Conservation (phyloP, 2,797 vertebrate species). For the Spheniscus humboldti region DNA sequence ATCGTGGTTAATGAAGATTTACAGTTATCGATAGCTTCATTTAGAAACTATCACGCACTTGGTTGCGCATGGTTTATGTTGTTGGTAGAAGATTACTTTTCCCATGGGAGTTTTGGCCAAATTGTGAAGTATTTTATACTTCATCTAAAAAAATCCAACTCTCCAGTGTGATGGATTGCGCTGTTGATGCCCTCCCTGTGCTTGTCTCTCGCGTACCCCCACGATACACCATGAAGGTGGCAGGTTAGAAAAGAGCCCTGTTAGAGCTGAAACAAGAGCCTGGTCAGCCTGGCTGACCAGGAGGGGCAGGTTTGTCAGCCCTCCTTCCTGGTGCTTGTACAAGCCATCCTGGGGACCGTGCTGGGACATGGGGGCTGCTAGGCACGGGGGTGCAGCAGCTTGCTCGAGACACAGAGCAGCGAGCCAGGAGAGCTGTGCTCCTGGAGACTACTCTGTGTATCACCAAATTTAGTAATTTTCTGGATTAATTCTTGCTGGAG, state of each 20-base stretch:
- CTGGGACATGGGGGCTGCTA: background rate
- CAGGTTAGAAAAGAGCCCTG: background rate
- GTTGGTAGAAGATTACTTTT: background rate
- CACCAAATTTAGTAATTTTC: background rate
- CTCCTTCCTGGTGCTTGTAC: background rate
- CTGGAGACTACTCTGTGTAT: accelerated
- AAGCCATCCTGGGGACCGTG: background rate
- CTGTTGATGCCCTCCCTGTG: background rate
- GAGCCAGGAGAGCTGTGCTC: background rate
- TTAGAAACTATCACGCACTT: background rate
- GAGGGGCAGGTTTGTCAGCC: background rate
- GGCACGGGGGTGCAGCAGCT: background rate
- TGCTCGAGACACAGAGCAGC: accelerated
- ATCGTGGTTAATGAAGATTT: background rate
- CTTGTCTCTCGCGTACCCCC: background rate
- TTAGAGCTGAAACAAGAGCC: background rate
- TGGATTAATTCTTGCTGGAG: background rate
- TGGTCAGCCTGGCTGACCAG: background rate
- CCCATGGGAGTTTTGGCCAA: background rate
- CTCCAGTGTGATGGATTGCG: background rate
- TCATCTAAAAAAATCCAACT: too few species aligned
- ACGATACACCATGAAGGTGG: accelerated
- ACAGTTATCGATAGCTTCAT: background rate
- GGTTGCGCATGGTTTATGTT: accelerated
- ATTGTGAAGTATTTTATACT: background rate